A percentile compares a stretch with the other conserved stretches of the same genome.
Evolutionary conservation across 2,888 invertebrate species (phyloP).

Genomic region (Germaria angustata): DNA sequence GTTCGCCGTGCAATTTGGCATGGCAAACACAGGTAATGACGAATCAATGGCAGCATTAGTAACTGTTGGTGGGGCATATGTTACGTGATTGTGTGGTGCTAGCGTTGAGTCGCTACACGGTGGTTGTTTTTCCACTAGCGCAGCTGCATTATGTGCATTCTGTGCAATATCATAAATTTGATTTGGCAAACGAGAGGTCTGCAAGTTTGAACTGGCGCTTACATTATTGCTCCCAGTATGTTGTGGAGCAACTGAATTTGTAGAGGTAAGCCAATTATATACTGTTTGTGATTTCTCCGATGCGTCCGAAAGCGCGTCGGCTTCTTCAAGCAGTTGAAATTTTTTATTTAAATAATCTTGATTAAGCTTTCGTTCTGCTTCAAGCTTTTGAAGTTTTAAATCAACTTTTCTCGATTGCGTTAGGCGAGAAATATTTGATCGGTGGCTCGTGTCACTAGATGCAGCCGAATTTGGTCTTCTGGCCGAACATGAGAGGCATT

Average conservation of each 20-base stretch:
- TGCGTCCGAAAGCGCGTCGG: neutral
- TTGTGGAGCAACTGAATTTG: too few species aligned
- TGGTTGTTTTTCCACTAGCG: neutral
- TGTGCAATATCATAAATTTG: neutral
- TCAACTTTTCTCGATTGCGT: too few species aligned
- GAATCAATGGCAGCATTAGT: constrained; percentile 7
- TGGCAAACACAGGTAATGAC: neutral
- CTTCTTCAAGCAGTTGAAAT: constrained; percentile 39
- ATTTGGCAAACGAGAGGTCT: neutral
- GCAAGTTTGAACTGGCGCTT: neutral
- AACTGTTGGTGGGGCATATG: neutral
- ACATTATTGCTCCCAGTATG: too few species aligned
- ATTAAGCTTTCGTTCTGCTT: constrained; percentile 19
- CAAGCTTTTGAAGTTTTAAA: neutral
- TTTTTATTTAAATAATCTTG: constrained; percentile 20
- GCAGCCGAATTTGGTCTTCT: constrained; percentile 1
- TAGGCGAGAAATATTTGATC: too few species aligned
- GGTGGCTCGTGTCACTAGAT: neutral
- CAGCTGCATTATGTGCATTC: neutral
- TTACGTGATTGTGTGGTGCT: neutral
- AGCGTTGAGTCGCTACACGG: constrained; percentile 1
- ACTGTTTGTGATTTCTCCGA: too few species aligned
- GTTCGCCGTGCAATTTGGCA: constrained; percentile 8
- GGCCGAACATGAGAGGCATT: constrained; percentile 3
- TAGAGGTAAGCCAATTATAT: too few species aligned